Percentiles rank a stretch among this genome's conserved stretches.
These are phyloP conservation scores for Parazoanthus darwini DNA, from an alignment of 92 coral and sea anemone genomes.

Conservation along the genomic window DNA sequence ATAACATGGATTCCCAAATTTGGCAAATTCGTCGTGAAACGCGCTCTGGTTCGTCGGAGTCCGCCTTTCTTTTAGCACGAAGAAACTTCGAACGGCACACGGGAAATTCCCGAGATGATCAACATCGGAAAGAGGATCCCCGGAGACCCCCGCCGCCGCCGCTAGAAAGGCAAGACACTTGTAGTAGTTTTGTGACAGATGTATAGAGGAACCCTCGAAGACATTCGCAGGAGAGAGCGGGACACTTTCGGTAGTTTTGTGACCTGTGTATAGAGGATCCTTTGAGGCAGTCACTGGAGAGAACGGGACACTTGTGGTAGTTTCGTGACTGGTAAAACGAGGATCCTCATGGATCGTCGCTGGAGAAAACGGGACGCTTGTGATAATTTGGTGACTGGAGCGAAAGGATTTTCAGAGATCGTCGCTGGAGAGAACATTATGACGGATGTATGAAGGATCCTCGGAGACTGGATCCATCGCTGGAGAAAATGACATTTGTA, in stretches of 20 bases:
- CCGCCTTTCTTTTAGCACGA: constrained; percentile 12
- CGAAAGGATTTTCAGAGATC: background rate
- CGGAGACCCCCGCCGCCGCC: constrained; percentile 55
- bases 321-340: constrained; percentile 73
- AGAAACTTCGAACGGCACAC: constrained; percentile 15
- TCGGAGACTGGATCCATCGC: too few species aligned
- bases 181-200: constrained; percentile 85
- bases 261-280: constrained; percentile 50
- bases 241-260: constrained; percentile 80
- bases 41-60: constrained; percentile 23
- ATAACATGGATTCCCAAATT: constrained; percentile 16
- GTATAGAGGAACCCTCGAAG: constrained; percentile 33
- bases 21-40: constrained; percentile 35
- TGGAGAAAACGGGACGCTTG: constrained; percentile 57
- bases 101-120: background rate
- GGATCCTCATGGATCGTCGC: background rate
- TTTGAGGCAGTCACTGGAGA: background rate
- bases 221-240: background rate
- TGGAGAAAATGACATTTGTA: too few species aligned
- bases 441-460: constrained; percentile 53
- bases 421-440: constrained; percentile 52
- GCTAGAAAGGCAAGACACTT: constrained; percentile 74
- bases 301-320: constrained; percentile 80
- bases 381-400: constrained; percentile 76
- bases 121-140: constrained; percentile 40